Percentiles rank a stretch among this genome's conserved stretches.
Conservation (phyloP, 2,888 invertebrate species). For the Nasonia oneida region DNA sequence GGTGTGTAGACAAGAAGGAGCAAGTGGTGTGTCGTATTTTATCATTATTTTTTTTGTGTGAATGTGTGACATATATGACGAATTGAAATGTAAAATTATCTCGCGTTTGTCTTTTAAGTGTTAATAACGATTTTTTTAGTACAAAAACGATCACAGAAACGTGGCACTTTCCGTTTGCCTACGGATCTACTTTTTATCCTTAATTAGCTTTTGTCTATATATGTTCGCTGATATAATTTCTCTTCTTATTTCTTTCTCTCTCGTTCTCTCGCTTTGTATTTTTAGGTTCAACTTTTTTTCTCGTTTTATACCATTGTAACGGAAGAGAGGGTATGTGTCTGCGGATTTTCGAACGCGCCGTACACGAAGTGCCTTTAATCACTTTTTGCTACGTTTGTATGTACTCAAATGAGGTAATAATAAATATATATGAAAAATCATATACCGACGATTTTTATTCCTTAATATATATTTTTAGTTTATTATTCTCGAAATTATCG, state of each 20-base stretch:
- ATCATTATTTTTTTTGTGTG: slow-evolving; percentile 31
- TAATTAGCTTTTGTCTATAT: slow-evolving; percentile 52
- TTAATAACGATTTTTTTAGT: slow-evolving; percentile 60
- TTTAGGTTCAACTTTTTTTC: slow-evolving; percentile 34
- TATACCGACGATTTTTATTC: slow-evolving; percentile 27
- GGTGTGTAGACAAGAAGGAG: slow-evolving; percentile 56
- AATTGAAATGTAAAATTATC: slow-evolving; percentile 61
- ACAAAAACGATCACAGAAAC: slow-evolving; percentile 64
- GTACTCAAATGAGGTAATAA: too few species aligned
- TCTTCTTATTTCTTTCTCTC: slow-evolving; percentile 41
- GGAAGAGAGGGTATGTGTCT: slow-evolving; percentile 18
- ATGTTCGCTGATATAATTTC: slow-evolving; percentile 57
- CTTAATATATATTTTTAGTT: background rate
- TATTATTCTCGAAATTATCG: background rate
- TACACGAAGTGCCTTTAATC: slow-evolving; percentile 24
- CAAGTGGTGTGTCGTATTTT: slow-evolving; percentile 42
- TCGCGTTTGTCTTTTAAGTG: slow-evolving; percentile 54
- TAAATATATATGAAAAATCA: slow-evolving; percentile 1
- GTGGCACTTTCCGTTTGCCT: slow-evolving; percentile 62
- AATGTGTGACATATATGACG: slow-evolving; percentile 51
- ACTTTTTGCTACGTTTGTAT: background rate
- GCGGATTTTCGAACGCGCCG: background rate
- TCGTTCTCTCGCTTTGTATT: slow-evolving; percentile 39
- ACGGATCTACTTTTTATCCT: slow-evolving; percentile 58
- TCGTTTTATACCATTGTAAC: slow-evolving; percentile 29